phyloP scores from a whole-genome alignment of 2,888 invertebrate genomes.

The Tricholauxania praeusta region DNA sequence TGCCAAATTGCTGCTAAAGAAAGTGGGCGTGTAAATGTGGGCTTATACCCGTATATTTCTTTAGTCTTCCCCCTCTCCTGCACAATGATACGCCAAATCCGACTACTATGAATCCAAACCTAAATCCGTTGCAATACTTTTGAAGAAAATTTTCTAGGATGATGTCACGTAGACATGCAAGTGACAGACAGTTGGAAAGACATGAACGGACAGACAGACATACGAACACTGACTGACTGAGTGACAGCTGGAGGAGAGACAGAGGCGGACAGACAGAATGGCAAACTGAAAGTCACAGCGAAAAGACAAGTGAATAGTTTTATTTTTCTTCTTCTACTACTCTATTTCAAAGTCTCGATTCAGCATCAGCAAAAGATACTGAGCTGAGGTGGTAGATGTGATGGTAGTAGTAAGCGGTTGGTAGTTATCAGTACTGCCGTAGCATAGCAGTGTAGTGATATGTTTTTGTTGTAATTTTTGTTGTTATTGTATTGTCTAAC shows the following conservation, averaged over 20 bases:
- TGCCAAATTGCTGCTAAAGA: slow-evolving; percentile 4
- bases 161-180: slow-evolving; percentile 64
- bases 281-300: neutral
- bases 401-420: too few species aligned
- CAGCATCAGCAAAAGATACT: slow-evolving; percentile 17
- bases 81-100: slow-evolving; percentile 23
- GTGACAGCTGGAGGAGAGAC: slow-evolving; percentile 52
- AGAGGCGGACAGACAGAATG: neutral
- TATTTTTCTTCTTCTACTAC: slow-evolving; percentile 34
- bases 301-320: slow-evolving; percentile 39
- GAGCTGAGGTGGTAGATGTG: too few species aligned
- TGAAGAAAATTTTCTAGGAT: slow-evolving; percentile 54
- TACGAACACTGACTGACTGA: slow-evolving; percentile 63
- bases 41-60: slow-evolving; percentile 50
- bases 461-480: slow-evolving; percentile 32
- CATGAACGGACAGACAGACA: slow-evolving; percentile 59
- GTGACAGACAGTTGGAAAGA: slow-evolving; percentile 65
- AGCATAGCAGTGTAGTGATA: neutral
- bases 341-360: slow-evolving; percentile 24
- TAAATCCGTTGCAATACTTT: slow-evolving; percentile 55
- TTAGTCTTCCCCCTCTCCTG: slow-evolving; percentile 23
- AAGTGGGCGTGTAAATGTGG: slow-evolving; percentile 40
- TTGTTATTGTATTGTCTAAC: slow-evolving; percentile 26
- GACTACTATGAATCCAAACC: slow-evolving; percentile 52
- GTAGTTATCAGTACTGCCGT: too few species aligned